phyloP scores from a whole-genome alignment of 2,797 vertebrate species.

The Adrianichthys oophorus region DNA sequence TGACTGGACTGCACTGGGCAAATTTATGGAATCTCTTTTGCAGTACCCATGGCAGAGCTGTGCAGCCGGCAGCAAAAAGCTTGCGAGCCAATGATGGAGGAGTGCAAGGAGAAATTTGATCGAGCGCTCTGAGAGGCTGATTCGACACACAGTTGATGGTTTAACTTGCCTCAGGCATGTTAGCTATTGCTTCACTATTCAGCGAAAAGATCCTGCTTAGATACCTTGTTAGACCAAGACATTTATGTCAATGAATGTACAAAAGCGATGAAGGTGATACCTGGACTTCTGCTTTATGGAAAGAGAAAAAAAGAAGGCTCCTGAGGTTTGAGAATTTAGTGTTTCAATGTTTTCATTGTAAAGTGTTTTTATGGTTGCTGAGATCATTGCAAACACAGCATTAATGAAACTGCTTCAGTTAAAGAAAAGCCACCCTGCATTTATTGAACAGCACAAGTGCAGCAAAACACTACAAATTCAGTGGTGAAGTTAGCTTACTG shows the following conservation, averaged over 20 bases:
- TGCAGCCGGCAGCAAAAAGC: constrained; percentile 8
- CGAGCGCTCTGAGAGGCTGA: constrained; percentile 8
- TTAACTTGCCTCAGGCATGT: constrained; percentile 27
- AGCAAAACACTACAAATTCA: too few species aligned
- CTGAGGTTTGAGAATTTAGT: too few species aligned
- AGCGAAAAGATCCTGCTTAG: constrained; percentile 11
- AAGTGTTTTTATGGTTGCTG: too few species aligned
- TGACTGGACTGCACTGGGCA: constrained; percentile 8
- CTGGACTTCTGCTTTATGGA: neutral
- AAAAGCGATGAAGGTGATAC: neutral
- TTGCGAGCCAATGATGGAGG: constrained; percentile 26
- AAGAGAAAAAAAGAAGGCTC: too few species aligned
- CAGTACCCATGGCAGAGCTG: constrained; percentile 9
- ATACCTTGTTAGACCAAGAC: constrained; percentile 12
- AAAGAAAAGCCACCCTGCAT: too few species aligned
- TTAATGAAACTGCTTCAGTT: too few species aligned
- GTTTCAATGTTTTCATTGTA: too few species aligned
- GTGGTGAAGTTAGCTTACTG: too few species aligned
- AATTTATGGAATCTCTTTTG: constrained; percentile 14
- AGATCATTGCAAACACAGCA: too few species aligned
- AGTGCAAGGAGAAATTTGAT: constrained; percentile 25
- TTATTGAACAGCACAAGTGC: too few species aligned
- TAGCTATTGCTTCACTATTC: constrained; percentile 12
- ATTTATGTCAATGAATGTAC: neutral
- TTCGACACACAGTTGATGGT: constrained; percentile 17